Percentiles rank a stretch among this genome's conserved stretches.
Evolutionary conservation across 1,140 invertebrate species (phyloP).

Genomic region (Drosophila biarmipes): DNA sequence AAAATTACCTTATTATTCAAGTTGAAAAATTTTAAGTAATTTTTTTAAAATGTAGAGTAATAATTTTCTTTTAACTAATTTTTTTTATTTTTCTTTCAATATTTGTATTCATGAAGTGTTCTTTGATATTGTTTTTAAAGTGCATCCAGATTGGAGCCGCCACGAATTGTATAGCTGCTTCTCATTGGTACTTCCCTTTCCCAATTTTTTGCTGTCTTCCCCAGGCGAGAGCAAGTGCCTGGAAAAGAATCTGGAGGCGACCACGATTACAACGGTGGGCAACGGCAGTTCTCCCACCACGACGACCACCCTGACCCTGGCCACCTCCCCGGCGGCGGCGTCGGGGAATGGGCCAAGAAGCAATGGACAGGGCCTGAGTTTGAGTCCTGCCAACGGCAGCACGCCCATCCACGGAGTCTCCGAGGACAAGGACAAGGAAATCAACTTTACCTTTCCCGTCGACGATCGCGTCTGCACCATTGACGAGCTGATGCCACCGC

Average conservation of each 20-base stretch:
- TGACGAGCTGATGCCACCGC: conserved; percentile 76
- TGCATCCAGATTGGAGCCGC: neutral
- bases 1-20: no score
- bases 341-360: conserved; percentile 14
- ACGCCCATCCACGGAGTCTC: conserved; percentile 39
- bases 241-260: conserved; percentile 78
- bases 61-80: neutral
- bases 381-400: conserved; percentile 53
- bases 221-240: conserved; percentile 82
- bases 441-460: conserved; percentile 84
- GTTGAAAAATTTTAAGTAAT: no score
- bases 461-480: conserved; percentile 84
- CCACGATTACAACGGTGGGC: conserved; percentile 69
- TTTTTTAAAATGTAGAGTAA: neutral
- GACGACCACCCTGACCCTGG: conserved; percentile 65
- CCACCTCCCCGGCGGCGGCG: conserved; percentile 38
- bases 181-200: conserved; percentile 11
- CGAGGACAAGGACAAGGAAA: conserved; percentile 73
- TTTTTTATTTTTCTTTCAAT: no score
- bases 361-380: conserved; percentile 37
- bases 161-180: conserved; percentile 18
- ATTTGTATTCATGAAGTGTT: neutral
- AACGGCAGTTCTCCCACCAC: conserved; percentile 75
- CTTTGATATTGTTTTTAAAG: neutral
- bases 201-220: neutral